Base-by-base conservation (phyloP, 2,888 invertebrate genomes). In the Platycheirus rosarum region DNA sequence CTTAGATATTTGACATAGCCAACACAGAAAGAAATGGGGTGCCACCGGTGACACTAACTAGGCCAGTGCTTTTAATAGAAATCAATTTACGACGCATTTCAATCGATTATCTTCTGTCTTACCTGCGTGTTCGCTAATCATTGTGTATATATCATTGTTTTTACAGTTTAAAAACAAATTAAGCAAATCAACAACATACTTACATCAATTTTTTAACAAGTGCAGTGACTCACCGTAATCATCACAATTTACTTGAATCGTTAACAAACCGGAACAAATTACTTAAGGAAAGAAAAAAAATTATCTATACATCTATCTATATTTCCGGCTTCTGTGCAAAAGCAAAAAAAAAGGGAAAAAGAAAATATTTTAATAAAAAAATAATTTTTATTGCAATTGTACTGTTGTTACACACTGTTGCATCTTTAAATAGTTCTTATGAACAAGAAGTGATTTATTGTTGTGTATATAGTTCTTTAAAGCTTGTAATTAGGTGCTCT, bases 251-350 rank as follows among this genome's bases (percentile, higher is more conserved):
- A 51, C 71, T 69, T 53, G 9, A 29, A 63, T 40, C 65, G 60
- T 48, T 42, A 80, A 75, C 75, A 66, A 75, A 66, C 75, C 75
- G 65, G 20, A 76, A 76, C 80, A 48, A 70, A 80, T 75, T 70
- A 40, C 35, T 42, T 20, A 26, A 42, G 62, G 32, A 44, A 51
- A 40, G 57, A n/a, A 29, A 51, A 26, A 23, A 14, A 26, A 26
- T n/a, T 16, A n/a, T 40, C 23, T 32, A n/a, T n/a, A n/a, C n/a
- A n/a, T n/a, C n/a, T n/a, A n/a, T n/a, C n/a, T n/a, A n/a, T n/a
- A n/a, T 70, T 75, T 80, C 75, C 80, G 69, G 69, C 51, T 60
- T 80, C 32, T 70, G 65, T 35, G 37, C 32, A 20, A 40, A 70
- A 65, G 57, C 48, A 74, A 69, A 40, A 20, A 20, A 71, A 40